Evolutionary conservation across 2,113 vertebrate genomes (phyloP), one percentile per base, ranked within the genome.

Genomic region (Xiphophorus couchianus): DNA sequence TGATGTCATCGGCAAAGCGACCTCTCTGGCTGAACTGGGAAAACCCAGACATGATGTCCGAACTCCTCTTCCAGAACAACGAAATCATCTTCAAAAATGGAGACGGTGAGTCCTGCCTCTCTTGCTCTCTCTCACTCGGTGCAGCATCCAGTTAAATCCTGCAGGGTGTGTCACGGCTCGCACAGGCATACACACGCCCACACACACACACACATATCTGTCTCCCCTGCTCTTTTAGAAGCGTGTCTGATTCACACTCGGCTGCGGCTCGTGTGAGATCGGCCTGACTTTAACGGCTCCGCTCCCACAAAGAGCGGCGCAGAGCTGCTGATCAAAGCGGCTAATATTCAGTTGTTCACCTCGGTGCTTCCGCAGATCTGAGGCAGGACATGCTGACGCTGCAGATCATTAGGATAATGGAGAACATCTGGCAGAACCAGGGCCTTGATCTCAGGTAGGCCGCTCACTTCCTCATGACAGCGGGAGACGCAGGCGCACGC

Each of bases 381-480:
- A 96, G 98, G 78, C 98, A 99, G 92, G 98, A 99, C 90, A 99
- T 99, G 98, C 84, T 99, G 88, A 99, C 98, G 33, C 95, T 99
- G 92, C 98, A 99, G 85, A 99, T 99, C 90, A 99, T 99, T 89
- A 95, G 97, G 89, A 99, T 99, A 92, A 99, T 99, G 98, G 98
- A 99, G 94, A 99, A 98, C 93, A 99, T 99, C 93, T 99, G 98
- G 98, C 98, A 99, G 93, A 99, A 98, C 93, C 98, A 99, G 87
- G 98, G 98, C 74, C 96, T 99, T 92, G 98, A 99, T 94, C 96
- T 99, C 92, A 96, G 98, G 98, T 98, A 96, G 84, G 90, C 71
- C 62, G 74, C 58, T 71, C 63, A 30, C 70, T 78, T 80, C 71
- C 35, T 70, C 66, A 22, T 82, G 87, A 90, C 87, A 87, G 87